Evolutionary conservation across 1,140 invertebrate species (phyloP), one percentile per base, ranked within the genome.

Genomic region (Oedothorax gibbosus): DNA sequence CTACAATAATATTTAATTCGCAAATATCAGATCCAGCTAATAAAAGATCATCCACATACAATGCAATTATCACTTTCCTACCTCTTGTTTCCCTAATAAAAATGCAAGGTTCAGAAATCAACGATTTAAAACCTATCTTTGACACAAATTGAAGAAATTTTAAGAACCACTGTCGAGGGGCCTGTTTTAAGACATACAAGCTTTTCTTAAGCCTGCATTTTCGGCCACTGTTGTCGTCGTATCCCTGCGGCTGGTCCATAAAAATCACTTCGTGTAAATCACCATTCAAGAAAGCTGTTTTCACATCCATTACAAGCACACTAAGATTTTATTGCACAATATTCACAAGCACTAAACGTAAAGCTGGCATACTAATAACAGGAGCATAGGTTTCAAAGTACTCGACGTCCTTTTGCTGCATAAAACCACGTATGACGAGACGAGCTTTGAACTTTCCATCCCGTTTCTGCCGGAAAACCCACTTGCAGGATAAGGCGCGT

Each of bases 241-340:
- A 86, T n/a, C 79, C 89, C 77, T 89, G 85, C 35, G 90, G 89
- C 77, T 89, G 88, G 54, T 89, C 68, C 88, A 91, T 91, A 78
- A 88, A 90, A 14, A 91, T 87, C 72, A 88, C 87, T 86, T 91
- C 89, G 8, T 91, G 86, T 60, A 91, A 85, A 2, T 88, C 72
- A 51, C 89, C 89, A 87, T 91, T 89, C 50, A 91, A 81, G 71
- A 90, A 91, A 6, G 90, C 89, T 6, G 88, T 89, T 86, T 89
- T 90, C 5, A 92, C 88, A 88, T 92, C 90, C 77, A 91, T 89
- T 54, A 90, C 89, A 9, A 81, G 73, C 0, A 90, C 85, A n/a
- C 88, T 71, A 15, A 90, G 86, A 73, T 88, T 87, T 72, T 88
- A 79, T 35, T 88, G 68, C 15, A 88, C 89, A 66, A 88, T 87